Percentiles rank a stretch among this genome's conserved stretches.
phyloP scores from a whole-genome alignment of 2,113 vertebrate species.

The Hystrix cristata region DNA sequence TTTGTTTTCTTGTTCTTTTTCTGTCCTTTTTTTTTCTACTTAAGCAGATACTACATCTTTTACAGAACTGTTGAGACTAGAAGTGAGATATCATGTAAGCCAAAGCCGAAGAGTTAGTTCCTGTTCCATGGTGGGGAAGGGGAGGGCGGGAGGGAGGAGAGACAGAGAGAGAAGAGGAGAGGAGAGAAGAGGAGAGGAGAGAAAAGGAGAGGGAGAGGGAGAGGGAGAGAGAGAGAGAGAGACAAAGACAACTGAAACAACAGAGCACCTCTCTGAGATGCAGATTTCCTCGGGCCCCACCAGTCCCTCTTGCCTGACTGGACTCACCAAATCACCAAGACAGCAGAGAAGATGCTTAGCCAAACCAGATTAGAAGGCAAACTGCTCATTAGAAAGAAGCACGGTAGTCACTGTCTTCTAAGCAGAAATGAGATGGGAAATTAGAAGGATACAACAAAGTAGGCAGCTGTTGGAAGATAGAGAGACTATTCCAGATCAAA shows the following conservation, averaged over 20 bases:
- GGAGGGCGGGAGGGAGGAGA: not conserved
- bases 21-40: not conserved
- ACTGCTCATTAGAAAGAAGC: not conserved
- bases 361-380: not conserved
- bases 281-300: not conserved
- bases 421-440: conserved; percentile 1
- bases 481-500: not conserved
- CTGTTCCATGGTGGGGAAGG: not conserved
- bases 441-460: not conserved
- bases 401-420: conserved; percentile 1
- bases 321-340: not conserved
- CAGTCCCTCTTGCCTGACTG: not conserved
- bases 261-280: not conserved
- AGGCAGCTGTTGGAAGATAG: not conserved
- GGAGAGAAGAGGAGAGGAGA: not conserved
- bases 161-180: not conserved
- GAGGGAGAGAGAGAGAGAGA: not conserved
- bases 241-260: not conserved
- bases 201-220: not conserved
- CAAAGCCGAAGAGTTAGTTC: not conserved
- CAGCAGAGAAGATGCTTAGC: not conserved
- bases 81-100: not conserved
- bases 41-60: not conserved
- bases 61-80: not conserved
- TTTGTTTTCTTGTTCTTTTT: not conserved